These are phyloP conservation scores for Automeris io DNA, from an alignment of 2,888 invertebrate genomes.

Conservation along the genomic window DNA sequence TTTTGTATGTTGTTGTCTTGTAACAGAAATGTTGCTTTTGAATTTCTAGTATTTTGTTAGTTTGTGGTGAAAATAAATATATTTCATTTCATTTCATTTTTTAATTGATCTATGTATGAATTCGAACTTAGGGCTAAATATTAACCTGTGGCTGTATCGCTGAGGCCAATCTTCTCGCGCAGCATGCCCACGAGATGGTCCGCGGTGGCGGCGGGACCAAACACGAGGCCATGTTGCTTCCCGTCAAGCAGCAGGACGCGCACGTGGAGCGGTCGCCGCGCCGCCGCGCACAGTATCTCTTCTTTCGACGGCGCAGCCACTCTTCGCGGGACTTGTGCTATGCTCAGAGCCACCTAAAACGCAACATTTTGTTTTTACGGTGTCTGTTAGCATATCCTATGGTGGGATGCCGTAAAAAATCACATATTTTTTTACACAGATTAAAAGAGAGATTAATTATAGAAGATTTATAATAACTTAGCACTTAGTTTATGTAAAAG, in stretches of 20 bases:
- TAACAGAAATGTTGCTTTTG: no score
- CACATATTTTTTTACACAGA: background rate
- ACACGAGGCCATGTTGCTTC: slow-evolving; percentile 95
- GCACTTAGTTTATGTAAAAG: no score
- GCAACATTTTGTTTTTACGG: no score
- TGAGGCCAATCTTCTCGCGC: slow-evolving; percentile 92
- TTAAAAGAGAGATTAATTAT: no score
- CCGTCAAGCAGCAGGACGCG: slow-evolving; percentile 95
- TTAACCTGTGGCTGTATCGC: slow-evolving; percentile 83
- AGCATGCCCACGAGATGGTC: slow-evolving; percentile 92
- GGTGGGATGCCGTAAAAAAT: background rate
- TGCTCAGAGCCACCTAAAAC: slow-evolving; percentile 67
- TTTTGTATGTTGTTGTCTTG: no score
- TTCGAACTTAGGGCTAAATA: background rate
- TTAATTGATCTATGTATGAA: background rate
- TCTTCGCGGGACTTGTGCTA: slow-evolving; percentile 80
- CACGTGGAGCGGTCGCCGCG: slow-evolving; percentile 92
- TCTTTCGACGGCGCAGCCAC: slow-evolving; percentile 94
- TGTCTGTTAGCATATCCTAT: background rate
- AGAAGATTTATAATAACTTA: no score
- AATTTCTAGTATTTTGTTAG: no score
- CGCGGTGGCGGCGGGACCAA: slow-evolving; percentile 95
- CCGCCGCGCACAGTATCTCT: slow-evolving; percentile 94
- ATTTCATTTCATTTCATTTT: no score
- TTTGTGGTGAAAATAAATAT: no score